Evolutionary conservation across 2,797 vertebrate genomes (phyloP).

Genomic region (Tiaroga cobitis): DNA sequence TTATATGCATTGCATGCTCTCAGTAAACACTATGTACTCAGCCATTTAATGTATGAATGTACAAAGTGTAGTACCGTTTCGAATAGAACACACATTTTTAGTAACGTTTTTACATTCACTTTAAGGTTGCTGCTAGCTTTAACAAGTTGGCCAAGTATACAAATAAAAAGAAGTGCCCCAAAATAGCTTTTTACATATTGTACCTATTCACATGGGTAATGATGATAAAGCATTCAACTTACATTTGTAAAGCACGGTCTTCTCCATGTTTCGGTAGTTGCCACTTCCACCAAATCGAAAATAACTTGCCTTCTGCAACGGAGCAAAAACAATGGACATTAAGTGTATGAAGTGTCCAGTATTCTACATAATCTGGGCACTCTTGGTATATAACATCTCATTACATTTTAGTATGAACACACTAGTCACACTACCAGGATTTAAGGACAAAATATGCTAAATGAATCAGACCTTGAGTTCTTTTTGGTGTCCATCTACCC

Average conservation of each 20-base stretch:
- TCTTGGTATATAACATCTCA: neutral
- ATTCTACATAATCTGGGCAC: neutral
- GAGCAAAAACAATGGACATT: neutral
- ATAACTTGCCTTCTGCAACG: neutral
- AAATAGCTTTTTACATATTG: neutral
- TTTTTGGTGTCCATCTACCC: slow-evolving; percentile 66
- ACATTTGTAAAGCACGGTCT: neutral
- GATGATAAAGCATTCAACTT: neutral
- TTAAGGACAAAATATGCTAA: neutral
- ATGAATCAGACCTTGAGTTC: neutral
- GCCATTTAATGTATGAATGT: neutral
- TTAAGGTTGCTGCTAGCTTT: neutral
- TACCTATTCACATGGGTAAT: neutral
- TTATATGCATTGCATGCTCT: neutral
- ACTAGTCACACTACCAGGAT: neutral
- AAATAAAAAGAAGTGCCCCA: neutral
- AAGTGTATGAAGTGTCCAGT: neutral
- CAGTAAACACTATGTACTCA: neutral
- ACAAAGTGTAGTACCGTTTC: neutral
- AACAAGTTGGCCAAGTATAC: neutral
- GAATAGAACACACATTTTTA: neutral
- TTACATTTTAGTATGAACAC: neutral
- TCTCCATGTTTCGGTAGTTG: neutral
- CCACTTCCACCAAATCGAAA: neutral
- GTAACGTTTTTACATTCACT: neutral